Base-by-base conservation (phyloP, 2,888 invertebrate species). In the Celastrina argiolus region DNA sequence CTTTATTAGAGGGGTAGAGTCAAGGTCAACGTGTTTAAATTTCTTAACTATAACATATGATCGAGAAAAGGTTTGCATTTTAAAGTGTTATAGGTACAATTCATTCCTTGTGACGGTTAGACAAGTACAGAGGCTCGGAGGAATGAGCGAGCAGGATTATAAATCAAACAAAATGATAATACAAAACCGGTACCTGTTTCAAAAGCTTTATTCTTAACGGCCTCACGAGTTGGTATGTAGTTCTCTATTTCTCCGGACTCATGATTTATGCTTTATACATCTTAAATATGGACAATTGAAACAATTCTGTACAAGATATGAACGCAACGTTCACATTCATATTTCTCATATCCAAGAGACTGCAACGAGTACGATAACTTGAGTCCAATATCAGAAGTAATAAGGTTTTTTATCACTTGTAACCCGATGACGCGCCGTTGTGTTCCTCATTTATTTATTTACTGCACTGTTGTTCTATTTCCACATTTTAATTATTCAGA, bases 121-220 rank as follows among this genome's bases (percentile, higher is more conserved):
- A 34, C 8, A 42, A 79, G 76, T 81, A 79, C 78, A 78, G 76
- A 75, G 74, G 78, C 82, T 76, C 81, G 83, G 82, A 69, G 58
- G 81, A 79, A 75, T 74, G 77, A 77, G 76, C 80, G 74, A 75
- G 77, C 76, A 79, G 74, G 79, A 81, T 79, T 81, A 85, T 85
- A 88, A 89, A 88, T 88, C 87, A 87, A 88, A 88, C 84, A 87
- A 88, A 88, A 89, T 87, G 83, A 89, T 87, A 87, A 87, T 82
- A 81, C 81, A 87, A 89, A 91, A 91, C 90, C 88, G 88, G 90
- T 91, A 90, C 90, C 88, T 89, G 83, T 84, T 87, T 87, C 77
- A 88, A 88, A 89, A 87, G 84, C 76, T 81, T 82, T 81, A 84
- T 83, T 85, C 85, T 87, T 85, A 85, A 81, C 81, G 78, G 81